phyloP scores from a whole-genome alignment of 2,797 vertebrate genomes.

The Channallabes apus region DNA sequence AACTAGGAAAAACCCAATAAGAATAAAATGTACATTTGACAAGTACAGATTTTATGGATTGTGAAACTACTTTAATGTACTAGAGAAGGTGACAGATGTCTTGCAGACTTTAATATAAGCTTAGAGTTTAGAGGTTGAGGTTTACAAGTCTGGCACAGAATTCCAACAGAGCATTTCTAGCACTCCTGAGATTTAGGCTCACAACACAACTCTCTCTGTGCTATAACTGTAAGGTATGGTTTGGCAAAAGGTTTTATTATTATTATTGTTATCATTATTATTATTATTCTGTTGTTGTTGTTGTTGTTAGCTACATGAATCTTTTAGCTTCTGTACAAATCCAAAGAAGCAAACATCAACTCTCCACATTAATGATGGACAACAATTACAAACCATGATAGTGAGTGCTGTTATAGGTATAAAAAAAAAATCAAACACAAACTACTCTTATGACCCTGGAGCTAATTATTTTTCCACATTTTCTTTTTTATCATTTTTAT shows the following conservation, averaged over 20 bases:
- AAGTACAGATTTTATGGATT: conserved; percentile 4
- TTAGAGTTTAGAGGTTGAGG: neutral
- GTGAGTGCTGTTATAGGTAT: neutral
- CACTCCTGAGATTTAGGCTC: neutral
- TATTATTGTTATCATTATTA: no score
- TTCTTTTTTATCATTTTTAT: neutral
- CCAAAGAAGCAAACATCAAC: neutral
- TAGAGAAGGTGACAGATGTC: neutral
- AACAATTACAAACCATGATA: neutral
- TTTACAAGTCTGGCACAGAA: neutral
- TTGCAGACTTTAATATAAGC: neutral
- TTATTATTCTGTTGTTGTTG: no score
- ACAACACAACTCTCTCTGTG: neutral
- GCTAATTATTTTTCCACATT: neutral
- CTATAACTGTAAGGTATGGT: neutral
- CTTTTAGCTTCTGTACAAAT: neutral
- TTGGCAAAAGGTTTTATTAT: neutral
- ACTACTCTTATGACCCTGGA: neutral
- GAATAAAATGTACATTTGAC: conserved; percentile 4
- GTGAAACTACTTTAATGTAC: neutral
- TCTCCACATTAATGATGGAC: neutral
- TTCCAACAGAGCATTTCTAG: conserved; percentile 3
- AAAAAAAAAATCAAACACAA: neutral
- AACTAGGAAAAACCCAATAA: neutral
- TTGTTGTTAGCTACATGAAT: neutral